Evolutionary conservation across 2,888 invertebrate genomes (phyloP).

Genomic region (Brenthis daphne): DNA sequence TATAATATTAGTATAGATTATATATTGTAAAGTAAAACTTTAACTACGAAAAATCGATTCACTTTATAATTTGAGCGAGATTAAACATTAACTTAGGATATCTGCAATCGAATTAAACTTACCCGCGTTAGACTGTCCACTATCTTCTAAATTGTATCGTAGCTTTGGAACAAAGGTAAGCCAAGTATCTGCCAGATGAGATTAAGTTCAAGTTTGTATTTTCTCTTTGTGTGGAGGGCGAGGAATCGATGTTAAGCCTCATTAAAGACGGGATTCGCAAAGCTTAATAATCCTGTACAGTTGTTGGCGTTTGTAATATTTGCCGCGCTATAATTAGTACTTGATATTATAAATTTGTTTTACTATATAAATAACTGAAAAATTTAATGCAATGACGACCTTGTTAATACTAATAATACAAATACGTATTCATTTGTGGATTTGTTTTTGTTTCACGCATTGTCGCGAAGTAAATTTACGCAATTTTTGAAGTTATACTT

Average conservation of each 20-base stretch:
- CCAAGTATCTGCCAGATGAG: conserved; percentile 31
- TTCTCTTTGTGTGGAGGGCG: conserved; percentile 26
- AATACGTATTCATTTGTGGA: too few species aligned
- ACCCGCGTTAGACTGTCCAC: conserved; percentile 29
- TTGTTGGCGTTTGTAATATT: background rate
- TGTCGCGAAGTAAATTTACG: too few species aligned
- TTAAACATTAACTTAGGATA: conserved; percentile 8
- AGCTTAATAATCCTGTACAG: conserved; percentile 11
- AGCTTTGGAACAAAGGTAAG: conserved; percentile 33
- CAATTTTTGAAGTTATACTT: too few species aligned
- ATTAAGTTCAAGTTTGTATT: conserved; percentile 31
- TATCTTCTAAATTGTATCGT: conserved; percentile 28
- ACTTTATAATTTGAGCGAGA: background rate
- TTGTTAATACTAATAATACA: too few species aligned
- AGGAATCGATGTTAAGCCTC: conserved; percentile 21
- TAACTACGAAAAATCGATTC: background rate
- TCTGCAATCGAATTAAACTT: conserved; percentile 27
- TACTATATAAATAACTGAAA: too few species aligned
- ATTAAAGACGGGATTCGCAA: conserved; percentile 6
- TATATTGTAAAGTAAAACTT: background rate
- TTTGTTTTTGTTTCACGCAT: too few species aligned
- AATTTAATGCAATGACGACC: too few species aligned
- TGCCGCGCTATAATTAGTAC: background rate
- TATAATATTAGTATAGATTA: too few species aligned
- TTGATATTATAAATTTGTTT: too few species aligned